A percentile compares a stretch with the other conserved stretches of the same genome.
phyloP scores from a whole-genome alignment of 2,888 invertebrate species.

The Physocephala rufipes region DNA sequence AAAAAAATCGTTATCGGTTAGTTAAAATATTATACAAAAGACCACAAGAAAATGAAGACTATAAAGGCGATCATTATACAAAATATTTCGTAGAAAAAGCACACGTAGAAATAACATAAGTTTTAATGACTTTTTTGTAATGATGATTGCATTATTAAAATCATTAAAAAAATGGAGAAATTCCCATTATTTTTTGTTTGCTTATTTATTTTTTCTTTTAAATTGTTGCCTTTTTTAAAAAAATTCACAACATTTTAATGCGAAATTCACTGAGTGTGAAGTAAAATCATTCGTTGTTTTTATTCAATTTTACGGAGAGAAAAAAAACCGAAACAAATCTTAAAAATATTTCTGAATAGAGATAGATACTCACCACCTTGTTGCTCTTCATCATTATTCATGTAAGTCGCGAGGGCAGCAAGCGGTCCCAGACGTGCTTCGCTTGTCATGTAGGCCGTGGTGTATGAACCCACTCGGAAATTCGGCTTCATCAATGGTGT shows the following conservation, averaged over 20 bases:
- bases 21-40: conserved; percentile 13
- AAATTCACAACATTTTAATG: too few species aligned
- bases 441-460: conserved; percentile 59
- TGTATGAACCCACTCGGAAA: conserved; percentile 73
- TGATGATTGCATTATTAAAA: not conserved
- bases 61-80: not conserved
- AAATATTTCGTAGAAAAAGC: too few species aligned
- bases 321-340: too few species aligned
- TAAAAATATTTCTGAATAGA: not conserved
- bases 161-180: not conserved
- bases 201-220: too few species aligned
- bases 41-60: not conserved
- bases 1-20: conserved; percentile 42
- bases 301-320: not conserved
- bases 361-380: conserved; percentile 57
- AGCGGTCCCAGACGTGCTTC: conserved; percentile 63
- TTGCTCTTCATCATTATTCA: conserved; percentile 60
- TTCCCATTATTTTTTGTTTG: too few species aligned
- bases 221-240: too few species aligned
- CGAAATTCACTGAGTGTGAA: not conserved
- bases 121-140: not conserved
- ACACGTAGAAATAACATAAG: too few species aligned
- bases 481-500: conserved; percentile 69
- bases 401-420: conserved; percentile 64
- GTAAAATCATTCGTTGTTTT: not conserved